Percentiles rank a stretch among this genome's conserved stretches.
Evolutionary conservation across 2,113 vertebrate species (phyloP).

Genomic region (Hippocampus guttulatus): DNA sequence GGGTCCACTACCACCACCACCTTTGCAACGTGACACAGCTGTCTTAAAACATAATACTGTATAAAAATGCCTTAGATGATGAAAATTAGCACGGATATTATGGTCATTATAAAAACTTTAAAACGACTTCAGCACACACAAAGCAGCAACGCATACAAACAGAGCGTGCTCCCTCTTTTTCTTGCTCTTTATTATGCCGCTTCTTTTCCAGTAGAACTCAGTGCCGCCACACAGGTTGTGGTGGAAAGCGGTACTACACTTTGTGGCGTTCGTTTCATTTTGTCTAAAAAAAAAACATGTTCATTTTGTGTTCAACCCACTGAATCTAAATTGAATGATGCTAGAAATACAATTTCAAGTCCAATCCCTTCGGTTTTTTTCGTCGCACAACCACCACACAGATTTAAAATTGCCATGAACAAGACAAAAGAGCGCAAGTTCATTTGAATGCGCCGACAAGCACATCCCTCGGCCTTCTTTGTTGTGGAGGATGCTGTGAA

Average conservation of each 20-base stretch:
- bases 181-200: neutral
- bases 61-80: too few species aligned
- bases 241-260: neutral
- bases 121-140: too few species aligned
- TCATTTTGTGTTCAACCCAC: neutral
- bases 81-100: too few species aligned
- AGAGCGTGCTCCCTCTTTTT: neutral
- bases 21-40: too few species aligned
- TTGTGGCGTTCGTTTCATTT: neutral
- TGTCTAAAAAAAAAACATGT: neutral
- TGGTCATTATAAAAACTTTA: too few species aligned
- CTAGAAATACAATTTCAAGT: neutral
- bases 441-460: neutral
- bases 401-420: neutral
- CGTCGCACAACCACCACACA: neutral
- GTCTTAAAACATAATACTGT: too few species aligned
- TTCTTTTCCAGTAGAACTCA: neutral
- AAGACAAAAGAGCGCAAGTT: neutral
- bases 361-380: neutral
- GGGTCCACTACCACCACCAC: too few species aligned
- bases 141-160: neutral
- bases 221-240: neutral
- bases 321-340: neutral
- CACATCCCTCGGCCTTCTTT: constrained; percentile 1
- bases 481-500: constrained; percentile 13